Conservation (phyloP, 2,797 vertebrate species). For the Gymnocypris eckloni region DNA sequence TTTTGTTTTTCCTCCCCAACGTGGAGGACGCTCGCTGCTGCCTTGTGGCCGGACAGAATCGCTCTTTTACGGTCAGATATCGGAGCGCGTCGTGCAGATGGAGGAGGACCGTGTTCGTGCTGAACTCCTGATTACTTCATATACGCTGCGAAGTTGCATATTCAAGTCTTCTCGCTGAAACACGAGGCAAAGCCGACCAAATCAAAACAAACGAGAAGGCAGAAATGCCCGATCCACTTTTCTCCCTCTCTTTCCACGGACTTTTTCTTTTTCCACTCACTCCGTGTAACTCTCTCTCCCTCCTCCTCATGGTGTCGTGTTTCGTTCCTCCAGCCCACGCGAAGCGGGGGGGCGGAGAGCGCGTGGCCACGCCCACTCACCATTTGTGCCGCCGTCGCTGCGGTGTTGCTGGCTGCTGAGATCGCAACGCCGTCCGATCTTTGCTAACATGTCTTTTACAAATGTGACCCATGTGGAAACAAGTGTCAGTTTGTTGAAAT, state of each 20-base stretch:
- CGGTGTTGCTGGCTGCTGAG: slow-evolving; percentile 75
- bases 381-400: slow-evolving; percentile 61
- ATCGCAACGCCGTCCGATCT: slow-evolving; percentile 63
- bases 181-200: slow-evolving; percentile 47
- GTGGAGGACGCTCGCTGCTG: slow-evolving; percentile 64
- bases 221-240: slow-evolving; percentile 61
- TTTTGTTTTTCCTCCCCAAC: slow-evolving; percentile 34
- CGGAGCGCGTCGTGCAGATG: slow-evolving; percentile 65
- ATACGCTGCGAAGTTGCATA: slow-evolving; percentile 66
- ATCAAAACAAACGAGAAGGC: slow-evolving; percentile 55
- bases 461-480: neutral
- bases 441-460: neutral
- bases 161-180: slow-evolving; percentile 66
- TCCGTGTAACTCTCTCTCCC: slow-evolving; percentile 66
- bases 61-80: slow-evolving; percentile 66
- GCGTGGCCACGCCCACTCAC: slow-evolving; percentile 74
- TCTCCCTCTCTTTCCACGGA: slow-evolving; percentile 71
- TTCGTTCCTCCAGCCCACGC: slow-evolving; percentile 83
- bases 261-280: slow-evolving; percentile 81
- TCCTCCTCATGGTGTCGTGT: slow-evolving; percentile 79
- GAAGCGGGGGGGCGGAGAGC: slow-evolving; percentile 68
- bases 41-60: slow-evolving; percentile 54
- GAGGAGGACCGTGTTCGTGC: slow-evolving; percentile 40
- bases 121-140: slow-evolving; percentile 60
- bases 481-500: neutral